Conservation (phyloP, 2,888 invertebrate species). For the Diarsia brunnea region DNA sequence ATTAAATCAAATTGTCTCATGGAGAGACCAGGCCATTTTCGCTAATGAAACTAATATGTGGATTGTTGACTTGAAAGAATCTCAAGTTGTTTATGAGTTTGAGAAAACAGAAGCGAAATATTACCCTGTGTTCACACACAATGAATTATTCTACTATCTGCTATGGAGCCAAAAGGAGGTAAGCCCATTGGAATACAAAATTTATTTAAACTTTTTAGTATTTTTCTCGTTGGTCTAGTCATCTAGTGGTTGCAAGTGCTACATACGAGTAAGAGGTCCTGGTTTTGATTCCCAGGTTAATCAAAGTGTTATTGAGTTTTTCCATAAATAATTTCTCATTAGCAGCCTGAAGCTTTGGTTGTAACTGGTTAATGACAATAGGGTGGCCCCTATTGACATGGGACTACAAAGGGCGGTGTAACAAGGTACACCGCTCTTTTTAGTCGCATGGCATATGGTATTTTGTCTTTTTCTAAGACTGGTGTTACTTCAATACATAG, state of each 20-base stretch:
- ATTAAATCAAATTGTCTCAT: conserved; percentile 73
- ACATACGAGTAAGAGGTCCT: too few relatives aligned
- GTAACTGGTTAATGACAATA: neutral
- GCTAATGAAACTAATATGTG: conserved; percentile 78
- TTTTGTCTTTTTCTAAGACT: neutral
- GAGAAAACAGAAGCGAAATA: conserved; percentile 71
- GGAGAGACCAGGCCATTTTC: conserved; percentile 78
- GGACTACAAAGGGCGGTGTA: neutral
- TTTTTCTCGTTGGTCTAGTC: neutral
- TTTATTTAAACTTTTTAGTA: neutral
- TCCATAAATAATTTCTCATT: neutral
- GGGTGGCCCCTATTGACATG: neutral
- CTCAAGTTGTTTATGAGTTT: conserved; percentile 75
- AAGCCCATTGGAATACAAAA: conserved; percentile 40
- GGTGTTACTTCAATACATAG: neutral
- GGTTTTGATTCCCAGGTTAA: neutral
- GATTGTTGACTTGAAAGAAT: conserved; percentile 76
- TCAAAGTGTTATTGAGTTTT: neutral
- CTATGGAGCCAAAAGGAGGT: conserved; percentile 78
- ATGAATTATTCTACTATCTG: conserved; percentile 81
- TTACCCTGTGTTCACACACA: conserved; percentile 75
- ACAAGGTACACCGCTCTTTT: too few relatives aligned
- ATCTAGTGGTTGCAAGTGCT: neutral
- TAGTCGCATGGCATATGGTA: too few relatives aligned
- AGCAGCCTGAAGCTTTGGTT: neutral